phyloP scores from a whole-genome alignment of 2,797 vertebrate genomes.

The Glyptemys insculpta region DNA sequence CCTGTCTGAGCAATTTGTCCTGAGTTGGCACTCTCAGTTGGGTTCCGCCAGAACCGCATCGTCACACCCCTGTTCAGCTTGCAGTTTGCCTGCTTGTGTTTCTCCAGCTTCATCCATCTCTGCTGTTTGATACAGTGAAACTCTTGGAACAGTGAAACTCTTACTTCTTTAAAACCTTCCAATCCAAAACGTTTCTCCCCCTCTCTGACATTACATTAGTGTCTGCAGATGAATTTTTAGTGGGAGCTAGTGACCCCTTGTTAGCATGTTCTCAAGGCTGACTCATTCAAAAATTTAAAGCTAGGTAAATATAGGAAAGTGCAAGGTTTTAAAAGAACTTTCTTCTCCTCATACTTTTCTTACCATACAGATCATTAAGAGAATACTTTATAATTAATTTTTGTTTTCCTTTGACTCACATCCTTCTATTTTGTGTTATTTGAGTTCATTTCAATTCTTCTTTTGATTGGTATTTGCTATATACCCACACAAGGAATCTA shows the following conservation, averaged over 20 bases:
- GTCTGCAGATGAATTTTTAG: neutral
- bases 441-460: neutral
- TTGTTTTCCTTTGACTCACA: neutral
- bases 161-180: neutral
- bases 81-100: neutral
- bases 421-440: neutral
- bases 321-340: neutral
- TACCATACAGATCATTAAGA: neutral
- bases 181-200: neutral
- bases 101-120: neutral
- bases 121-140: neutral
- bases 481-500: neutral
- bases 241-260: neutral
- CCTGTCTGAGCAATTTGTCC: too few relatives aligned
- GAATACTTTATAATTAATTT: neutral
- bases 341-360: neutral
- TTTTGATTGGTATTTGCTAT: neutral
- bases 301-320: neutral
- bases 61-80: neutral
- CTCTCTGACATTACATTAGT: neutral
- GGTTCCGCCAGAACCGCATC: too few relatives aligned
- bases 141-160: neutral
- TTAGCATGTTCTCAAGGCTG: neutral
- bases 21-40: too few relatives aligned
- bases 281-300: neutral